Conservation (phyloP, 2,888 invertebrate genomes). For the Adela reaumurella region DNA sequence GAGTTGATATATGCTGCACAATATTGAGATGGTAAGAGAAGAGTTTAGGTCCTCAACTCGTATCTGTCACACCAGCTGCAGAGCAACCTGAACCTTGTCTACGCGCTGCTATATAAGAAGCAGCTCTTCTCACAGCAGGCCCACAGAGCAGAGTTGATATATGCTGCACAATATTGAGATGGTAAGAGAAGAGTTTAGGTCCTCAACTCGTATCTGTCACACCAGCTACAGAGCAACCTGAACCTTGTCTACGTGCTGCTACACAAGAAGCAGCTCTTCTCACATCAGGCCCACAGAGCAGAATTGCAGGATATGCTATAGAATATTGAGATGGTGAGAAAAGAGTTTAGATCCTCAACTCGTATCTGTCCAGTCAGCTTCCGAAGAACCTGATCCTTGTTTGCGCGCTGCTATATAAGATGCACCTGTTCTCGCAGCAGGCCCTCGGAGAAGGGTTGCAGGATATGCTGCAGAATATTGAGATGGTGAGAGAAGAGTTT, state of each 20-base stretch:
- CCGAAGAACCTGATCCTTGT: slow-evolving; percentile 85
- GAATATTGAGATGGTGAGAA: slow-evolving; percentile 91
- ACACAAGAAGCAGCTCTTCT: slow-evolving; percentile 89
- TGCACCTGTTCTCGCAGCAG: slow-evolving; percentile 83
- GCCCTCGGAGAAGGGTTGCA: slow-evolving; percentile 86
- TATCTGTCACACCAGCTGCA: slow-evolving; percentile 80
- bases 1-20: slow-evolving; percentile 89
- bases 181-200: slow-evolving; percentile 78
- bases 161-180: slow-evolving; percentile 93
- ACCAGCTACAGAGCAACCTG: slow-evolving; percentile 78
- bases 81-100: slow-evolving; percentile 89
- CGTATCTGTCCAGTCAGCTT: slow-evolving; percentile 85
- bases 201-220: slow-evolving; percentile 89
- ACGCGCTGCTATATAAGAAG: slow-evolving; percentile 90
- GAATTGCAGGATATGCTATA: slow-evolving; percentile 91
- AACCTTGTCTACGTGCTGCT: slow-evolving; percentile 94
- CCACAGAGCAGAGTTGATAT: slow-evolving; percentile 86
- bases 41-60: slow-evolving; percentile 95
- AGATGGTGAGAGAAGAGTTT: slow-evolving; percentile 76
- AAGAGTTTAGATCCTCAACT: slow-evolving; percentile 94
- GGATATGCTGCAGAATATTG: slow-evolving; percentile 92
- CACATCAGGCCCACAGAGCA: slow-evolving; percentile 79
- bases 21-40: slow-evolving; percentile 97
- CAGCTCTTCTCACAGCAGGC: slow-evolving; percentile 85
- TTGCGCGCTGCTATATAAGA: slow-evolving; percentile 92